These are phyloP conservation scores for Fringilla coelebs DNA, from an alignment of 2,797 vertebrate species.

Conservation along the genomic window DNA sequence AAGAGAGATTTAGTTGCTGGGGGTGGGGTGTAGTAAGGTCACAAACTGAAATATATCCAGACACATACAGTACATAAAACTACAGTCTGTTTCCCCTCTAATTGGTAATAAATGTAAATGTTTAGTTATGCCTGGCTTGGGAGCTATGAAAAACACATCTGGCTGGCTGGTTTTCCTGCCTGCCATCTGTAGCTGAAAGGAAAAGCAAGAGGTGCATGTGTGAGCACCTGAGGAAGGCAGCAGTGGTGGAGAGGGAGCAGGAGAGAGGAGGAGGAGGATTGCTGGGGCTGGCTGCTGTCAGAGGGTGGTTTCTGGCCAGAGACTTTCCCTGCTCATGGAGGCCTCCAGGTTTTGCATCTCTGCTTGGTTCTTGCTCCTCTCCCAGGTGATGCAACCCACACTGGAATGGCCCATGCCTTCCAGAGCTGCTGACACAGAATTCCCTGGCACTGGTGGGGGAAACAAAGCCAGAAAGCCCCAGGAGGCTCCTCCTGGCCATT, in stretches of 20 bases:
- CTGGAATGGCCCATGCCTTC: not conserved
- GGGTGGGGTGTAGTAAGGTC: constrained; percentile 7
- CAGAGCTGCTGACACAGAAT: not conserved
- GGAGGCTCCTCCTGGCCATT: not conserved
- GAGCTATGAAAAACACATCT: constrained; percentile 81
- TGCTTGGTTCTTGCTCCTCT: not conserved
- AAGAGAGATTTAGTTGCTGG: not conserved
- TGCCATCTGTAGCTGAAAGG: constrained; percentile 67
- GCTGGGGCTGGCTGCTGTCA: not conserved
- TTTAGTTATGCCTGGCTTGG: constrained; percentile 81
- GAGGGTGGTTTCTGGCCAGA: not conserved
- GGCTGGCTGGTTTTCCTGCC: constrained; percentile 70
- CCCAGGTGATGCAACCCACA: not conserved
- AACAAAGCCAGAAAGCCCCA: not conserved
- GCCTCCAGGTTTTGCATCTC: not conserved
- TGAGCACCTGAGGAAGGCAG: not conserved
- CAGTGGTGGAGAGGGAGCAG: not conserved
- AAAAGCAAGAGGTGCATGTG: not conserved
- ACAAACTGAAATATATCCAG: constrained; percentile 70
- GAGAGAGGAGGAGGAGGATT: not conserved
- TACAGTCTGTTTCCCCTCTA: constrained; percentile 79
- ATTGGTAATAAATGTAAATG: constrained; percentile 85
- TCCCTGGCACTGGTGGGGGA: not conserved
- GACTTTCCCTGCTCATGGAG: not conserved
- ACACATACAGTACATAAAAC: constrained; percentile 76